Base-by-base conservation (phyloP, 2,113 vertebrate species). In the Engraulis encrasicolus region DNA sequence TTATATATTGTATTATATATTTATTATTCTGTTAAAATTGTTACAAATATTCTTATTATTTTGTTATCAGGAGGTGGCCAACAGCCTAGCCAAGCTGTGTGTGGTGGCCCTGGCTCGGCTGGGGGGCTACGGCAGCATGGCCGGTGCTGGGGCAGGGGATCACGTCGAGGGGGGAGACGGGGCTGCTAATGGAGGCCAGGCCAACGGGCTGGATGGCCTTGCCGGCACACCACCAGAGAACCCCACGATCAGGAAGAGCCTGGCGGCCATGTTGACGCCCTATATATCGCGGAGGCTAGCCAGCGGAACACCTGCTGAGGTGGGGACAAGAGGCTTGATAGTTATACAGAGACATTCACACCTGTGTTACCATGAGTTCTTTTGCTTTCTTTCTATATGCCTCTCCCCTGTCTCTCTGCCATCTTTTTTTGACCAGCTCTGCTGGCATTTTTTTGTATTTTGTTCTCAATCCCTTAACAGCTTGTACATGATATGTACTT, bases 1-100 rank as follows among this genome's bases (percentile, higher is more conserved):
- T n/a, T n/a, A n/a, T n/a, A n/a, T n/a, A n/a, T n/a, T n/a, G n/a
- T n/a, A n/a, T n/a, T n/a, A n/a, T n/a, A n/a, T n/a, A n/a, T n/a
- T n/a, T n/a, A n/a, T n/a, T n/a, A n/a, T n/a, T n/a, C n/a, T n/a
- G n/a, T n/a, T n/a, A n/a, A n/a, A n/a, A n/a, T n/a, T n/a, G n/a
- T n/a, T n/a, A n/a, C n/a, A n/a, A n/a, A n/a, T n/a, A n/a, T n/a
- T n/a, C n/a, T n/a, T n/a, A n/a, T n/a, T n/a, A n/a, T n/a, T n/a
- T n/a, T n/a, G n/a, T n/a, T n/a, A n/a, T n/a, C n/a, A 99, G 96
- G 96, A 99, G 91, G 97, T 99, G n/a, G 95, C 97, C 45, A 99
- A 99, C 89, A 95, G 92, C 85, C 95, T 99, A 87, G 98, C 98
- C 71, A 99, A 98, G 90, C 95, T 98, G 77, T 98, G 98, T 91